Evolutionary conservation across 1,140 invertebrate species (phyloP), one percentile per base, ranked within the genome.

Genomic region (Sitodiplosis mosellana): DNA sequence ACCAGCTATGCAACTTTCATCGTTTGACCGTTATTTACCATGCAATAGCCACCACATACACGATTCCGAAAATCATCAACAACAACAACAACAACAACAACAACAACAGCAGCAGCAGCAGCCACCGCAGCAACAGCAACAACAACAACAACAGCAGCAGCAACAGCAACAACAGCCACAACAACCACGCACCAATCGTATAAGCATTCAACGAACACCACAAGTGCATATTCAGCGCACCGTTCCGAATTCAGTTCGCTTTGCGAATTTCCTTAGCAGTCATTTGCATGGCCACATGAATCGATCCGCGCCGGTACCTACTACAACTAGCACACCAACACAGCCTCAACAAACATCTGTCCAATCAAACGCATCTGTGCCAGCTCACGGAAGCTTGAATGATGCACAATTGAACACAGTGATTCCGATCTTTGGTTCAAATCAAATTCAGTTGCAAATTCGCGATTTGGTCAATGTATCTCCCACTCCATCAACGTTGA

Each of bases 41-140:
- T 64, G 62, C 48, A 64, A 60, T 38, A 64, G 62, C 46, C 62
- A 64, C 52, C 62, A 64, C 46, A 63, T 64, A 40, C 56, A 61
- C 6, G 61, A 64, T 5, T 49, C 53, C 6, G 52, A 63, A 12
- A 42, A 51, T 3, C 36, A 17, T 3, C 12, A 14, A 12, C 12
- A 38, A n/a, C 12, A 38, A 14, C 36, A 38, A 17, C 36, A 38
- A 12, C 12, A 14, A 38, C 12, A 38, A n/a, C 36, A 17, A 38
- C 36, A 12, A 38, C 36, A 17, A 17, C 12, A 3, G 4, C 15
- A 17, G 36, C 36, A 8, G 33, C 33, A 14, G 33, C 33, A 34
- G 33, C 33, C 7, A 14, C 33, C 7, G 33, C 33, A 8, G 33
- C 33, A 8, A 14, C 33, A 8, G 14, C 33, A 8, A 14, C 33